Evolutionary conservation across 1,140 invertebrate species (phyloP).

Genomic region (Danaus melanippus): DNA sequence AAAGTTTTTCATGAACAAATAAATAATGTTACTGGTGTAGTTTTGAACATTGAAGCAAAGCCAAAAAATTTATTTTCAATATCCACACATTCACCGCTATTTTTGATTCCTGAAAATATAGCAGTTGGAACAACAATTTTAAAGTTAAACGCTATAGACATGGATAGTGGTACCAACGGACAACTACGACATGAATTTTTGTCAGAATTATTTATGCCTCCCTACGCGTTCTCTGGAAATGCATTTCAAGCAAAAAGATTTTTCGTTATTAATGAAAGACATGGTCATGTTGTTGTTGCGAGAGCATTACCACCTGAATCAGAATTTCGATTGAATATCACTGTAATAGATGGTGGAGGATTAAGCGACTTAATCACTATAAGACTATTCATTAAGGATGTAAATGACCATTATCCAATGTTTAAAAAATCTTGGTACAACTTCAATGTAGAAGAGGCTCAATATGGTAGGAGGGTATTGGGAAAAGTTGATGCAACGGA

Average conservation of each 20-base stretch:
- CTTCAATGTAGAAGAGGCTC: constrained; percentile 86
- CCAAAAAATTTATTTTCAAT: constrained; percentile 72
- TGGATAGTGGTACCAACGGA: constrained; percentile 83
- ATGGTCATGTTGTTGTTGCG: constrained; percentile 84
- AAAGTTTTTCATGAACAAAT: constrained; percentile 63
- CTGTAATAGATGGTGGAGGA: constrained; percentile 82
- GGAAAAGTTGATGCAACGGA: constrained; percentile 85
- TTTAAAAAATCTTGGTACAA: constrained; percentile 88
- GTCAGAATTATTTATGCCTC: constrained; percentile 76
- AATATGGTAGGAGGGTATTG: constrained; percentile 78
- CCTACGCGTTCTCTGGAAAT: constrained; percentile 53
- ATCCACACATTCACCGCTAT: constrained; percentile 68
- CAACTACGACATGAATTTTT: constrained; percentile 83
- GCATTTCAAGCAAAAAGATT: constrained; percentile 73
- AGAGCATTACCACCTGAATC: constrained; percentile 82
- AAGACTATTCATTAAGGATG: constrained; percentile 80
- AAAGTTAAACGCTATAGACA: constrained; percentile 85
- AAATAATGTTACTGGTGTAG: constrained; percentile 38
- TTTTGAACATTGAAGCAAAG: constrained; percentile 46
- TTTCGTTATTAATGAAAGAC: constrained; percentile 81
- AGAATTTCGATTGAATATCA: constrained; percentile 83
- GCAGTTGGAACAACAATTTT: constrained; percentile 82
- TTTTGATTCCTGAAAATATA: constrained; percentile 84
- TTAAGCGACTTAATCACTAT: constrained; percentile 80
- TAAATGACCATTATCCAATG: constrained; percentile 89